Base-by-base conservation (phyloP, 2,888 invertebrate genomes). In the Augiades crinisus region DNA sequence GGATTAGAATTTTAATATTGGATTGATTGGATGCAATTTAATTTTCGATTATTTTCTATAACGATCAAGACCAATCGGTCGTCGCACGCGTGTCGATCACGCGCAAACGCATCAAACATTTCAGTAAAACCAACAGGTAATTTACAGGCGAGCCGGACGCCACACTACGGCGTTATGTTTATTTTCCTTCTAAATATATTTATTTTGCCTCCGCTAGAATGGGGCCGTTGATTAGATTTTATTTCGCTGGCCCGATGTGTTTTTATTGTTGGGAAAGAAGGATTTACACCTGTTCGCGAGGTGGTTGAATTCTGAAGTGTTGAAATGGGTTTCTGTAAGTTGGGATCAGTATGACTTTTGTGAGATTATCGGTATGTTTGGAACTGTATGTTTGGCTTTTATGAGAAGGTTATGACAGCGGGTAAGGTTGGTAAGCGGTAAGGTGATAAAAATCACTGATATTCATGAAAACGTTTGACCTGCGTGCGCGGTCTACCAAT, bases 81-180 rank as follows among this genome's bases (percentile, higher is more conserved):
- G 17, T 14, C 1, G 53, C 72, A 63, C 52, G 58, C 58, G 63
- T 74, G 77, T 80, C 83, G 80, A 82, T 81, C 80, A 75, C 74
- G 76, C 79, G 77, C 75, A 78, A 81, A 81, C 75, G 79, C 82
- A 81, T 78, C 78, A 80, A 82, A 78, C 78, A 76, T 84, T 83
- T 81, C 82, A 79, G 79, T 83, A 75, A 76, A 81, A 78, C 81
- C 80, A 78, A 81, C 86, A 85, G 86, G 86, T 85, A 85, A 85
- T 82, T 79, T 75, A 77, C 78, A 72, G 70, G 65, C 65, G 71
- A 33, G 54, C 60, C 73, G 75, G 68, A 67, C 67, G 72, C 64
- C 65, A 67, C 60, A 63, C 43, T 50, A 34, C 34, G 27, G 53
- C 54, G 47, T 40, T 54, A 61, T 77, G 78, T 84, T 85, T 84